phyloP scores from a whole-genome alignment of 2,113 vertebrate genomes.

The Eulemur macaco region DNA sequence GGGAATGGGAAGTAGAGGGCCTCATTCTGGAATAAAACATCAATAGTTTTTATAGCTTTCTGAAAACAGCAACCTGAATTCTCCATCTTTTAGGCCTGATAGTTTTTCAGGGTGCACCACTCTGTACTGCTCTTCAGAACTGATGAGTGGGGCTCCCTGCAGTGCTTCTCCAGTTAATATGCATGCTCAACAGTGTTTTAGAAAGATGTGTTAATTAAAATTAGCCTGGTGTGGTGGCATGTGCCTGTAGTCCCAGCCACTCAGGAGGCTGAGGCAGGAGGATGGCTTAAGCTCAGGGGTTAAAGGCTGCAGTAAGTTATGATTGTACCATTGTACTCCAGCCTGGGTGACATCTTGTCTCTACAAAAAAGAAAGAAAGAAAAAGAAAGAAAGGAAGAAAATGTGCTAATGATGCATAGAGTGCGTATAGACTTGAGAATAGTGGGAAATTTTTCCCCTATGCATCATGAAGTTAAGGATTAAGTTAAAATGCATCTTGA shows the following conservation, averaged over 20 bases:
- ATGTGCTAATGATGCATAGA: neutral
- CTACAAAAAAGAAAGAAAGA: too few relatives aligned
- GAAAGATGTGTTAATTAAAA: neutral
- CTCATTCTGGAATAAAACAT: neutral
- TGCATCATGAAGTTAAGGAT: neutral
- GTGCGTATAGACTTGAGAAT: neutral
- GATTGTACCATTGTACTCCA: too few relatives aligned
- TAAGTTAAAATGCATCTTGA: neutral
- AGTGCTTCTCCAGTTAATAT: neutral
- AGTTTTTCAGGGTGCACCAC: neutral
- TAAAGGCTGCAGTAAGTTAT: too few relatives aligned
- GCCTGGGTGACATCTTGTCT: too few relatives aligned
- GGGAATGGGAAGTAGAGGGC: neutral
- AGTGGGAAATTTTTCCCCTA: neutral
- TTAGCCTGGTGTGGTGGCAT: too few relatives aligned
- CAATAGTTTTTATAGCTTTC: neutral
- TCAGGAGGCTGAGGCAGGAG: too few relatives aligned
- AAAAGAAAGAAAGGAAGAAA: neutral
- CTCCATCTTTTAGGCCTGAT: neutral
- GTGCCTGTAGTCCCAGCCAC: too few relatives aligned
- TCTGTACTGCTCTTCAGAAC: neutral
- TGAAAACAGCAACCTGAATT: neutral
- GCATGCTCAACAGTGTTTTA: neutral
- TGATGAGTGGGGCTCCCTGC: neutral
- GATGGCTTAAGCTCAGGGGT: too few relatives aligned